Evolutionary conservation across 2,888 invertebrate species (phyloP), one percentile per base, ranked within the genome.

Genomic region (Dasypogon diadema): DNA sequence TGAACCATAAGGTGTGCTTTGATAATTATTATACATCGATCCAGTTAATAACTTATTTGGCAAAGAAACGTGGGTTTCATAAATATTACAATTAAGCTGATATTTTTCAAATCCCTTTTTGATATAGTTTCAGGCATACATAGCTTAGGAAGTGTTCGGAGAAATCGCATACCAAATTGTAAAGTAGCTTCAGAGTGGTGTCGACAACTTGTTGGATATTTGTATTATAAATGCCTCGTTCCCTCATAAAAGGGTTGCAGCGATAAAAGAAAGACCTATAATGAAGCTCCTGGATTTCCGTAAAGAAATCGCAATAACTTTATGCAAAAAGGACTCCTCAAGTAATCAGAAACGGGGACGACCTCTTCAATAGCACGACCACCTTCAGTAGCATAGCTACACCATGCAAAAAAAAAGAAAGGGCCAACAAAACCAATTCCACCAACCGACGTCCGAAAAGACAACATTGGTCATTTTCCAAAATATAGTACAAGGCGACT

Each of bases 371-470:
- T 8, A 8, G 2, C n/a, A n/a, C n/a, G n/a, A n/a, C n/a, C n/a
- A n/a, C 3, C 30, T 3, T 30, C 30, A 8, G 30, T 30, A 5
- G 30, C 54, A 18, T 2, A 18, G 2, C 4, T 18, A 55, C 24
- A 55, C 24, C 2, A 12, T 2, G 24, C 22, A 10, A 55, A 55
- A 22, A 55, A 24, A 8, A 55, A 21, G 12, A 55, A n/a, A 1
- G 55, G 55, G 21, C 55, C 55, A 2, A 24, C 24, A 18, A n/a
- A 55, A 22, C 10, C 55, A 24, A 55, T 55, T 22, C 55, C 55
- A 22, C 55, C 55, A 55, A 8, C 22, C 6, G 22, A 55, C 2
- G 24, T 55, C 2, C 22, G 55, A 55, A 21, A 24, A n/a, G 55
- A 55, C 10, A 55, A 55, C 10, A 12, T 24, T 21, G 55, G 24